These are phyloP conservation scores for Ptiloglossa arizonensis DNA, from an alignment of 1,140 invertebrate species.

Conservation along the genomic window DNA sequence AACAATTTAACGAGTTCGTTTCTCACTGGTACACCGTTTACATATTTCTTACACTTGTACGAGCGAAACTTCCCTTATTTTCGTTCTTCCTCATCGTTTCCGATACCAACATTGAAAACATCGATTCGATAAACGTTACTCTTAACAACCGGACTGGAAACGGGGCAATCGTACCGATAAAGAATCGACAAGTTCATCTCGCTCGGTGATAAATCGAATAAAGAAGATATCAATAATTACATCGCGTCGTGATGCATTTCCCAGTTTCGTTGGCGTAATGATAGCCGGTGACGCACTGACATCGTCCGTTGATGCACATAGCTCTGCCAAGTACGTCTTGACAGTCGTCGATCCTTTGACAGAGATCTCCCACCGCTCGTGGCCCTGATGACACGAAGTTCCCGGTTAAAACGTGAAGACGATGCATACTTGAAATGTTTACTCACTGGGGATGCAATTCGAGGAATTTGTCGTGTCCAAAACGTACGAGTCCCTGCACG, in stretches of 20 bases:
- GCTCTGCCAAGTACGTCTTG: conserved; percentile 52
- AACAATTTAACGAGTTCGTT: not conserved
- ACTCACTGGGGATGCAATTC: conserved; percentile 66
- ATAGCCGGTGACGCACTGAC: conserved; percentile 51
- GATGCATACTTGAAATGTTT: too few species aligned
- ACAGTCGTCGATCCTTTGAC: conserved; percentile 60
- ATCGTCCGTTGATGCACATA: conserved; percentile 55
- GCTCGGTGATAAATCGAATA: too few species aligned
- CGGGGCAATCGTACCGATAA: too few species aligned
- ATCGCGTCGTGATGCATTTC: conserved; percentile 35
- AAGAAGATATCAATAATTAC: conserved; percentile 43
- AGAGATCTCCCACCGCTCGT: conserved; percentile 40
- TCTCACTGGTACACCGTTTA: not conserved
- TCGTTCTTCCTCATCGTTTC: too few species aligned
- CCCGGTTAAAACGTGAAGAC: too few species aligned
- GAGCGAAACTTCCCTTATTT: too few species aligned
- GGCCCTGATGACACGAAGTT: conserved; percentile 56
- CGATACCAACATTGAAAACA: not conserved
- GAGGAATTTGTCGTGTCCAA: conserved; percentile 66
- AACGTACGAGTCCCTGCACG: conserved; percentile 61
- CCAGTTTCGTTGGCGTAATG: conserved; percentile 58
- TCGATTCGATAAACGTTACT: not conserved
- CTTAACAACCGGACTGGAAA: too few species aligned
- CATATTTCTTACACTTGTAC: not conserved
- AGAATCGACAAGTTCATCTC: too few species aligned